Evolutionary conservation across 2,888 invertebrate genomes (phyloP).

Genomic region (Diarsia brunnea): DNA sequence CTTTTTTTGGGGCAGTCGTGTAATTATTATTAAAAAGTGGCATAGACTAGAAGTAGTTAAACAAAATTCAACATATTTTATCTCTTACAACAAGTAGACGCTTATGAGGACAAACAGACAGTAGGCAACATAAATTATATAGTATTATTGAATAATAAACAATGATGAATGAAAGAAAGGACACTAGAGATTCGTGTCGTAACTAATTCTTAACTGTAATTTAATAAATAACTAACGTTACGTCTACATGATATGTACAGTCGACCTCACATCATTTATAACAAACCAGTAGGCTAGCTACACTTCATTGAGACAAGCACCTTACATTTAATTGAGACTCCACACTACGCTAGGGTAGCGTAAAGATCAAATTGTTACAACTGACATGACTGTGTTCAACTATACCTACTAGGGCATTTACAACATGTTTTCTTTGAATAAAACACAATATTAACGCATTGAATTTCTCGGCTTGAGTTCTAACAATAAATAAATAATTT

Average conservation of each 20-base stretch:
- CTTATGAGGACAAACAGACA: neutral
- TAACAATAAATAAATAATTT: conserved; percentile 13
- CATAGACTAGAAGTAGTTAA: conserved; percentile 22
- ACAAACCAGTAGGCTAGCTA: neutral
- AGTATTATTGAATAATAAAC: neutral
- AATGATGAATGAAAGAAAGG: neutral
- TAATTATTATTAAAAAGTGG: conserved; percentile 11
- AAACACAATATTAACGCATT: conserved; percentile 34
- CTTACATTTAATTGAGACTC: neutral
- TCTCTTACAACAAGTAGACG: neutral
- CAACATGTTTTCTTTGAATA: neutral
- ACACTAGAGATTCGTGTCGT: neutral
- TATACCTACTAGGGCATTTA: neutral
- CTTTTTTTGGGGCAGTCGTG: too few relatives aligned
- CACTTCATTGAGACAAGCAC: too few relatives aligned
- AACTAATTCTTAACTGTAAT: neutral
- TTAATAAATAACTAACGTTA: conserved; percentile 4
- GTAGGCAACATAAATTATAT: neutral
- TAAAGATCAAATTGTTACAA: neutral
- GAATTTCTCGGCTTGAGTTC: neutral
- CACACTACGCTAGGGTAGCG: too few relatives aligned
- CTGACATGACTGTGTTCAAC: neutral
- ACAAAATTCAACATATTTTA: neutral
- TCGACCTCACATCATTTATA: neutral
- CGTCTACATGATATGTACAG: neutral